Base-by-base conservation (phyloP, 2,113 vertebrate genomes). In the Oreotrochilus melanogaster region DNA sequence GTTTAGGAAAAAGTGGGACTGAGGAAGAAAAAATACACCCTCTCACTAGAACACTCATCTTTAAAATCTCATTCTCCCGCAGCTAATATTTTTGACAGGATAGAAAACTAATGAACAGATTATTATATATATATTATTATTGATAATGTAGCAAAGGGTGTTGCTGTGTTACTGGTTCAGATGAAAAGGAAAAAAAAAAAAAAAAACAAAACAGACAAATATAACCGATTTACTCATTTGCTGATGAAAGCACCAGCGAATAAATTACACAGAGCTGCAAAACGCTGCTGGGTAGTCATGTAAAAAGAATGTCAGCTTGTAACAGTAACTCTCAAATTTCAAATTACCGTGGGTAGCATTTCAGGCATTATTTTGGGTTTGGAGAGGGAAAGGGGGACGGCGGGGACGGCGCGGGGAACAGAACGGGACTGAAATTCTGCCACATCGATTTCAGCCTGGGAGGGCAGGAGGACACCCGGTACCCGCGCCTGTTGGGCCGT, bases 301-400 rank as follows among this genome's bases (percentile, higher is more conserved):
- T 43, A 53, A 78, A 89, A 87, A 89, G 51, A 82, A 79, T 94
- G 83, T 88, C 94, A 78, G 89, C 66, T 96, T 96, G 75, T 85
- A 86, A 92, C 94, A 97, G 58, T 74, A 85, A 83, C 21, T 86
- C 85, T 83, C 84, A 85, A 67, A 93, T 96, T 96, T 95, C 95
- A 92, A 94, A 67, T 81, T 87, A 76, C 80, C 17, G 7, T 33
- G 31, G 70, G 70, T 23, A 91, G 42, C 73, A 54, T 82, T 84
- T 87, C 89, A 92, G 58, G 64, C 82, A 67, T 85, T 81, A 73
- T 39, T 91, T 87, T 11, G 18, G 24, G 25, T 39, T 39, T 39
- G 4, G 5, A 9, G 43, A 4, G 45, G 18, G 45, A 19, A 18
- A 47, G 45, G 18, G 18, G 45, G 18, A 47, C 45, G 6, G 39